A percentile compares a stretch with the other conserved stretches of the same genome.
Evolutionary conservation across 2,797 vertebrate genomes (phyloP).

Genomic region (Cossypha polioptera): DNA sequence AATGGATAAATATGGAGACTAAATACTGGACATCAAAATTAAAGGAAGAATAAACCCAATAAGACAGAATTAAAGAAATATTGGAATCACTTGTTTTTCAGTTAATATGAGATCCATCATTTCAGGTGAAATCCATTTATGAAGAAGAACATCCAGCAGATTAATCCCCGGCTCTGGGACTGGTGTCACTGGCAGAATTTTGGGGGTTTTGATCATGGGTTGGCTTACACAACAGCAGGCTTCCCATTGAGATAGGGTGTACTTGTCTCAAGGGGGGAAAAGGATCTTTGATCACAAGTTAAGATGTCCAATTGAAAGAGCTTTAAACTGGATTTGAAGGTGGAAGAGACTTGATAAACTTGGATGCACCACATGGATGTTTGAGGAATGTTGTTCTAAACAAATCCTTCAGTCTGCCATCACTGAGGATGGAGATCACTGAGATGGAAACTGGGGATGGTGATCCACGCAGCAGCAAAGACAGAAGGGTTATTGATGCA

Average conservation of each 20-base stretch:
- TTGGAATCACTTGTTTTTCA: not conserved
- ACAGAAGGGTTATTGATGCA: not conserved
- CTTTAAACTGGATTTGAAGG: not conserved
- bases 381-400: not conserved
- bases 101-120: not conserved
- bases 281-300: not conserved
- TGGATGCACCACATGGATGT: accelerated
- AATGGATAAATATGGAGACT: not conserved
- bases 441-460: not conserved
- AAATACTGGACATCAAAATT: not conserved
- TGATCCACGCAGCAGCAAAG: not conserved
- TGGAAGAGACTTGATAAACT: not conserved
- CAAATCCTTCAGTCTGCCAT: not conserved
- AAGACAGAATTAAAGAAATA: not conserved
- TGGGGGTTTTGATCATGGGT: not conserved
- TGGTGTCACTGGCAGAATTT: not conserved
- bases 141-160: not conserved
- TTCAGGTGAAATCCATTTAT: not conserved
- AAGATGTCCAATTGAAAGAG: not conserved
- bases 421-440: not conserved
- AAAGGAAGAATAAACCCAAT: not conserved
- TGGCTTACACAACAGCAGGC: not conserved
- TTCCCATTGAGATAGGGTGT: not conserved
- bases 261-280: not conserved
- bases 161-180: not conserved